Conservation (phyloP, 2,888 invertebrate genomes). For the Dryococelus australis region DNA sequence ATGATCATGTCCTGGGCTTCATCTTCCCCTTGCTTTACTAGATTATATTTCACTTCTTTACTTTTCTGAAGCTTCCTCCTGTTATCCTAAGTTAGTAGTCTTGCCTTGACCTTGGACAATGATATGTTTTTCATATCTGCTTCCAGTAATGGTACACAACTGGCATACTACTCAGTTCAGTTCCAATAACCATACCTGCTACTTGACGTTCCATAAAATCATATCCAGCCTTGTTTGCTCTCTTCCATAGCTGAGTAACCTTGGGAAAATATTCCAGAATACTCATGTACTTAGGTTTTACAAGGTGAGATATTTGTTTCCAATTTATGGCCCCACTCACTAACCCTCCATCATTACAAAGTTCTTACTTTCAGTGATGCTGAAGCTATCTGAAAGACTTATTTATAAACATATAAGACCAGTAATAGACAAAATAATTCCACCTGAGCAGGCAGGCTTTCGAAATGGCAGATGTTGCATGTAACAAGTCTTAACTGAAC, state of each 20-base stretch:
- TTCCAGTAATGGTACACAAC: background rate
- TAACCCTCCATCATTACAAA: background rate
- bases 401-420: too few species aligned
- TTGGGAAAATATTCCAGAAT: background rate
- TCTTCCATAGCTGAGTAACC: background rate
- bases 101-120: background rate
- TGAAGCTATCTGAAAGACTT: too few species aligned
- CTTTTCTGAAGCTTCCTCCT: background rate
- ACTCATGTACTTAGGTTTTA: background rate
- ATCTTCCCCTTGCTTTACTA: background rate
- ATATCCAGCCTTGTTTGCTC: background rate
- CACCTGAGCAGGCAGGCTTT: too few species aligned
- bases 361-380: too few species aligned
- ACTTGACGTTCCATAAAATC: background rate
- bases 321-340: background rate
- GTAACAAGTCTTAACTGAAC: too few species aligned
- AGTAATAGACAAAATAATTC: too few species aligned
- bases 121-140: background rate
- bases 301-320: background rate
- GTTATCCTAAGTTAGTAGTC: background rate
- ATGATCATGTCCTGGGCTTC: background rate
- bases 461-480: too few species aligned
- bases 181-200: background rate
- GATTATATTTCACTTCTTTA: too few species aligned
- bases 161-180: background rate